Percentiles rank a stretch among this genome's conserved stretches.
These are phyloP conservation scores for Sphenodon punctatus DNA, from an alignment of 2,797 vertebrate species.

Conservation along the genomic window DNA sequence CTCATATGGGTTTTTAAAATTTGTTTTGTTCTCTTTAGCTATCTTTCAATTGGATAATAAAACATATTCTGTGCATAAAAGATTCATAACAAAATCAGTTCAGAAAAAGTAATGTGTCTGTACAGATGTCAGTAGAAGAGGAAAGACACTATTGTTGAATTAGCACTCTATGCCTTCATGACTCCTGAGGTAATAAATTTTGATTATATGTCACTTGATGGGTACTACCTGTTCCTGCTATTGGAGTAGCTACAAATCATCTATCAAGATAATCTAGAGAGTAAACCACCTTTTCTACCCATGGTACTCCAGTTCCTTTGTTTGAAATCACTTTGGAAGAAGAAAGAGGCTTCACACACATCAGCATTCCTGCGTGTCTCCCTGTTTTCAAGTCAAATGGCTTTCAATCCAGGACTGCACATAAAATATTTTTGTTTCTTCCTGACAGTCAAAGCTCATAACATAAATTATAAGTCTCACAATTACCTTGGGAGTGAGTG, in stretches of 20 bases:
- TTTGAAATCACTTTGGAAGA: slow-evolving; percentile 22
- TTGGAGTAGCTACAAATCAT: slow-evolving; percentile 36
- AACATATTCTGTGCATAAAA: background rate
- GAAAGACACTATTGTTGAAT: background rate
- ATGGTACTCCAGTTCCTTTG: slow-evolving; percentile 33
- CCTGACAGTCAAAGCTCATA: slow-evolving; percentile 18
- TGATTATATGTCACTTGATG: slow-evolving; percentile 33
- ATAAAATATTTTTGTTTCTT: slow-evolving; percentile 37
- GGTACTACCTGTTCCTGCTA: background rate
- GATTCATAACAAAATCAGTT: background rate
- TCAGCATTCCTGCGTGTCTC: slow-evolving; percentile 51
- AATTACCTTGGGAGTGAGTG: slow-evolving; percentile 3
- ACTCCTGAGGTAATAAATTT: slow-evolving; percentile 16
- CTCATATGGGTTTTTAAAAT: background rate
- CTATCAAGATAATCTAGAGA: slow-evolving; percentile 35
- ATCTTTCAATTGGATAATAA: background rate
- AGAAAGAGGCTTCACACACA: slow-evolving; percentile 33
- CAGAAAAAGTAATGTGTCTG: background rate
- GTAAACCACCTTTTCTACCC: slow-evolving; percentile 28
- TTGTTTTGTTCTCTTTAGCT: slow-evolving; percentile 20
- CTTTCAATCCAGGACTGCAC: slow-evolving; percentile 56
- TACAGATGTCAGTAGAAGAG: background rate
- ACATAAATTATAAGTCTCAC: slow-evolving; percentile 28
- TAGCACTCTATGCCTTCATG: background rate
- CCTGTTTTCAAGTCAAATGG: slow-evolving; percentile 62